These are phyloP conservation scores for Acanthurus leucopareius DNA, from an alignment of 2,797 vertebrate genomes.

Conservation along the genomic window DNA sequence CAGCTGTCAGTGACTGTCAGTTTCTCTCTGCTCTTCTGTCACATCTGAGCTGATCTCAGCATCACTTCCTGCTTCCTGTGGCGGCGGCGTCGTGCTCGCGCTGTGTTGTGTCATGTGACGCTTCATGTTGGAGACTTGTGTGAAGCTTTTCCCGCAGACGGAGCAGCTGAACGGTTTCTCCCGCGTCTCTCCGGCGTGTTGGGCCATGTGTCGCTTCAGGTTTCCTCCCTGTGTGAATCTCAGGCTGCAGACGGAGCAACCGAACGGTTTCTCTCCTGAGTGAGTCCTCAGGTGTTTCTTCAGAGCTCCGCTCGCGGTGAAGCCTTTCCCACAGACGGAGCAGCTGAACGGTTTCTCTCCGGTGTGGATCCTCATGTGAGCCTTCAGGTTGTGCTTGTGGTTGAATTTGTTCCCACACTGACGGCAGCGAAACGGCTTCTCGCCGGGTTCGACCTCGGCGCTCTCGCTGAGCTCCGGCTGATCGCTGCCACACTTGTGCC, in stretches of 20 bases:
- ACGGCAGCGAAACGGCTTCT: slow-evolving; percentile 26
- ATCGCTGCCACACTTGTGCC: slow-evolving; percentile 39
- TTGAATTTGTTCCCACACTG: slow-evolving; percentile 43
- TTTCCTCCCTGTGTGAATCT: slow-evolving; percentile 39
- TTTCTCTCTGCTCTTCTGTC: neutral
- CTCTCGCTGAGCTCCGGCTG: neutral
- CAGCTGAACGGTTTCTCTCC: slow-evolving; percentile 41
- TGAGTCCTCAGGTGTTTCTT: slow-evolving; percentile 22
- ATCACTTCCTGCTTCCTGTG: slow-evolving; percentile 3
- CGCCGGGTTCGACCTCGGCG: accelerated
- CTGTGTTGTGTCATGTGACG: slow-evolving; percentile 30
- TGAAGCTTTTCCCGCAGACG: neutral
- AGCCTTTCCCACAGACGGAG: neutral
- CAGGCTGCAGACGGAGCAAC: neutral
- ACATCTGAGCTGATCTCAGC: neutral
- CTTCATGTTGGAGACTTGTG: slow-evolving; percentile 27
- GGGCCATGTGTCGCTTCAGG: slow-evolving; percentile 42
- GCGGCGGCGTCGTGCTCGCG: accelerated
- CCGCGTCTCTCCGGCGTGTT: neutral
- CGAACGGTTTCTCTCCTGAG: slow-evolving; percentile 30
- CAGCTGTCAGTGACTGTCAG: too few species aligned
- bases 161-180: slow-evolving; percentile 27
- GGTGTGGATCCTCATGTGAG: slow-evolving; percentile 37
- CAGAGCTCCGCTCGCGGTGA: neutral
- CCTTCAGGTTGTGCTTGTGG: slow-evolving; percentile 45